Percentiles rank a stretch among this genome's conserved stretches.
These are phyloP conservation scores for Platycnemis pennipes DNA, from an alignment of 2,888 invertebrate species.

Conservation along the genomic window DNA sequence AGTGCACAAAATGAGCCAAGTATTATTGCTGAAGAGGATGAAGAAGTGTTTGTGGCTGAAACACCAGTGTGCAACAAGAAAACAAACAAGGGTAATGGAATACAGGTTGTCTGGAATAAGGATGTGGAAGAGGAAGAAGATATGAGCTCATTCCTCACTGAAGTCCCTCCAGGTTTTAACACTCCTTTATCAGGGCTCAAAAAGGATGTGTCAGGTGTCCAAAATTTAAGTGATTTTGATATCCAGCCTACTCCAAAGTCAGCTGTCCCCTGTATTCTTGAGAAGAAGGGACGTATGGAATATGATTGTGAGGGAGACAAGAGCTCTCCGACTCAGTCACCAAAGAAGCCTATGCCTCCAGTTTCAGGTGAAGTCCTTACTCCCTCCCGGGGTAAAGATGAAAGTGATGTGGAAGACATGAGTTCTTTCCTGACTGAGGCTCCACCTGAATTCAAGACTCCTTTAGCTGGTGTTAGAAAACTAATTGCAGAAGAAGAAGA, in stretches of 20 bases:
- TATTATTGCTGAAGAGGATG: not conserved
- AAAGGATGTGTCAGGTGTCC: not conserved
- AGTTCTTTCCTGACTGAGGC: constrained; percentile 41
- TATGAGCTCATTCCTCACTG: constrained; percentile 45
- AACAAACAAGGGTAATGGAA: not conserved
- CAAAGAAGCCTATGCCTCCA: not conserved
- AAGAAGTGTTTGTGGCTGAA: not conserved
- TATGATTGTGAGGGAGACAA: not conserved
- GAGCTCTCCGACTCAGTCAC: not conserved
- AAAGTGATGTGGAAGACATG: constrained; percentile 34
- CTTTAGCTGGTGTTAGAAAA: not conserved
- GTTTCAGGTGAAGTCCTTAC: no score
- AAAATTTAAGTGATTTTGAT: not conserved
- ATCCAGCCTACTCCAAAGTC: constrained; percentile 25
- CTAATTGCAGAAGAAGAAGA: not conserved
- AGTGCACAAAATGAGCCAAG: not conserved
- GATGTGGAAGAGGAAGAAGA: not conserved
- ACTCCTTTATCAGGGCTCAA: not conserved
- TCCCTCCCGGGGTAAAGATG: not conserved
- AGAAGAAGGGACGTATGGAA: not conserved
- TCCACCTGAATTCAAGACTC: constrained; percentile 38
- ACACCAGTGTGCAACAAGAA: not conserved
- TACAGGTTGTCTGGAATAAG: not conserved
- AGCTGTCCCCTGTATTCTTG: not conserved
- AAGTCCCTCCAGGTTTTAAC: constrained; percentile 37